Conservation (phyloP, 2,113 vertebrate species). For the Tricholaema leucomelas region DNA sequence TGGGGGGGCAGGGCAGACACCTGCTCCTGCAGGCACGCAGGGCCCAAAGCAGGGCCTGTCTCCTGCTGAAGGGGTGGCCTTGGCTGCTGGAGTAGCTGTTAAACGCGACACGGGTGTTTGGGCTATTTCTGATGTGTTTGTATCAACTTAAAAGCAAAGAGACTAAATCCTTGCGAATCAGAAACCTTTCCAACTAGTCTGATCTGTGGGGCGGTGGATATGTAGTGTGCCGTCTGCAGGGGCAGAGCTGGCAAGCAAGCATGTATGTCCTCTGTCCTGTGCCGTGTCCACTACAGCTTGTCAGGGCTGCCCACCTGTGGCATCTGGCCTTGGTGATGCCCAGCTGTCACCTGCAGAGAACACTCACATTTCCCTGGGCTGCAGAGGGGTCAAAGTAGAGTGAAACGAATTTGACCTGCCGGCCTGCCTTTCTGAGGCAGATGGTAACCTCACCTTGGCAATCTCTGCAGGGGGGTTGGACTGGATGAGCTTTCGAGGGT, state of each 20-base stretch:
- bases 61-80: too few species aligned
- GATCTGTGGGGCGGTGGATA: accelerated
- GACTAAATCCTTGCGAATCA: neutral
- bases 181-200: neutral
- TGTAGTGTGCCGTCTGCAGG: accelerated
- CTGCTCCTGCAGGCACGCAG: too few species aligned
- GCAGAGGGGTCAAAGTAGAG: too few species aligned
- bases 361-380: neutral
- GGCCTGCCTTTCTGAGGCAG: neutral
- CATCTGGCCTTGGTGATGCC: neutral
- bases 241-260: neutral
- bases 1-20: neutral
- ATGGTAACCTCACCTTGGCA: neutral
- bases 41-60: too few species aligned
- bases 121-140: neutral
- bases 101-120: accelerated
- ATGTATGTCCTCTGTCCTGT: neutral
- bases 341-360: neutral
- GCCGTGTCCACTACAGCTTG: neutral
- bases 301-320: neutral
- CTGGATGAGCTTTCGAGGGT: too few species aligned
- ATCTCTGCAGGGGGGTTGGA: neutral
- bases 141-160: neutral
- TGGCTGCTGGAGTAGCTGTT: neutral
- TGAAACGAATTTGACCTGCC: accelerated